A percentile compares a stretch with the other conserved stretches of the same genome.
These are phyloP conservation scores for Rhorus exstirpatorius DNA, from an alignment of 2,888 invertebrate genomes.

Conservation along the genomic window DNA sequence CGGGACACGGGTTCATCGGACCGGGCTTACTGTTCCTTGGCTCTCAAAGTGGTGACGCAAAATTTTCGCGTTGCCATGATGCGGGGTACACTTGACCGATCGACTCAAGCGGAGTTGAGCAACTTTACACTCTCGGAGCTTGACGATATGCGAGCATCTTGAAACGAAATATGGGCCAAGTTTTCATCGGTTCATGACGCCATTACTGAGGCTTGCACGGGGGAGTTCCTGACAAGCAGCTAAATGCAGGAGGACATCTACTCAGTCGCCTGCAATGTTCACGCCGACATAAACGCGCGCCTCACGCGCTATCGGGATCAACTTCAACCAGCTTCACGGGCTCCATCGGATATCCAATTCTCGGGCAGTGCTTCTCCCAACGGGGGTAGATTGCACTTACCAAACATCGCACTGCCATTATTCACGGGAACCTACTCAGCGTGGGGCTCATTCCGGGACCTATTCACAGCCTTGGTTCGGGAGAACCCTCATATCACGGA, in stretches of 20 bases:
- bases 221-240: neutral
- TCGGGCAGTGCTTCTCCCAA: neutral
- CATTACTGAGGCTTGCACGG: neutral
- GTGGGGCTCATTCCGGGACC: slow-evolving; percentile 8
- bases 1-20: too few relatives aligned
- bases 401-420: slow-evolving; percentile 5
- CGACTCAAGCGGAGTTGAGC: neutral
- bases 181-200: neutral
- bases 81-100: neutral
- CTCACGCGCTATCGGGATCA: neutral
- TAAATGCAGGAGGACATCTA: neutral
- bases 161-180: neutral
- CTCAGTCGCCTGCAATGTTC: neutral
- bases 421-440: neutral
- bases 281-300: neutral
- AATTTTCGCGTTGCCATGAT: neutral
- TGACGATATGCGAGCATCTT: neutral
- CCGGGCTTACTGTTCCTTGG: neutral
- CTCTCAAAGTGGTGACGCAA: slow-evolving; percentile 1
- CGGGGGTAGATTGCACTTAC: slow-evolving; percentile 4
- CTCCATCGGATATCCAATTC: neutral
- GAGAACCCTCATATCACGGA: neutral
- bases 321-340: neutral
- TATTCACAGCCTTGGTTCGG: neutral
- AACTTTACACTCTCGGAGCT: neutral